Percentiles rank a stretch among this genome's conserved stretches.
phyloP scores from a whole-genome alignment of 2,113 vertebrate genomes.

The Alectura lathami region DNA sequence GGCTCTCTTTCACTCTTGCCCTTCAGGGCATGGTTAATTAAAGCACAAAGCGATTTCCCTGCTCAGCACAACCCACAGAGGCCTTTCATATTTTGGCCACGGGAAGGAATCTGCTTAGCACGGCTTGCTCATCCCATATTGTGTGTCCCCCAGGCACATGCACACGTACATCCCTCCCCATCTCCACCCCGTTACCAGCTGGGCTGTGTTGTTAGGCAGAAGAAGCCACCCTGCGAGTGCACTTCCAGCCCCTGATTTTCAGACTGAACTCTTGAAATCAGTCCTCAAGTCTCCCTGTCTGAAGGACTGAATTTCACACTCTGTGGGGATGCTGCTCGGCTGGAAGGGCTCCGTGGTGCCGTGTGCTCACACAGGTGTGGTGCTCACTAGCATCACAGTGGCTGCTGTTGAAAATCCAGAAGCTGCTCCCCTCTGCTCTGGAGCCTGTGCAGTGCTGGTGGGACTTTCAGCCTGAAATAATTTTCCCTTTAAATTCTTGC shows the following conservation, averaged over 20 bases:
- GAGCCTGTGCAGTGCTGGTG: background rate
- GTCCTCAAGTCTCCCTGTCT: background rate
- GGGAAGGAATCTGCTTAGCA: background rate
- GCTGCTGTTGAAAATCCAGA: background rate
- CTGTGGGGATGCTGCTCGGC: accelerated
- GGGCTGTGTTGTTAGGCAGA: background rate
- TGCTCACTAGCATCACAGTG: background rate
- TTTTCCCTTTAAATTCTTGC: background rate
- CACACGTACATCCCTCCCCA: background rate
- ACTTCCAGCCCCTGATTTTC: background rate
- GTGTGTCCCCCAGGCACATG: accelerated
- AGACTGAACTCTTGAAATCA: background rate
- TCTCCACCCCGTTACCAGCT: background rate
- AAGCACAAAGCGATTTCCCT: slow-evolving; percentile 14
- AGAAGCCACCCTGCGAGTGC: background rate
- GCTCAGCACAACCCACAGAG: background rate
- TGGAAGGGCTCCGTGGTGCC: background rate
- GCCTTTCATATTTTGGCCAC: background rate
- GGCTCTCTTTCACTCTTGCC: background rate
- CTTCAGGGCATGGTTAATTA: background rate
- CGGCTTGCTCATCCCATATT: background rate
- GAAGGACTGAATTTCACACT: background rate
- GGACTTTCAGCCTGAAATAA: background rate
- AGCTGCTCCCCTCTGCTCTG: background rate
- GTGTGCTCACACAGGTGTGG: background rate